Conservation (phyloP, 2,888 invertebrate genomes). For the Drosophila phalerata region DNA sequence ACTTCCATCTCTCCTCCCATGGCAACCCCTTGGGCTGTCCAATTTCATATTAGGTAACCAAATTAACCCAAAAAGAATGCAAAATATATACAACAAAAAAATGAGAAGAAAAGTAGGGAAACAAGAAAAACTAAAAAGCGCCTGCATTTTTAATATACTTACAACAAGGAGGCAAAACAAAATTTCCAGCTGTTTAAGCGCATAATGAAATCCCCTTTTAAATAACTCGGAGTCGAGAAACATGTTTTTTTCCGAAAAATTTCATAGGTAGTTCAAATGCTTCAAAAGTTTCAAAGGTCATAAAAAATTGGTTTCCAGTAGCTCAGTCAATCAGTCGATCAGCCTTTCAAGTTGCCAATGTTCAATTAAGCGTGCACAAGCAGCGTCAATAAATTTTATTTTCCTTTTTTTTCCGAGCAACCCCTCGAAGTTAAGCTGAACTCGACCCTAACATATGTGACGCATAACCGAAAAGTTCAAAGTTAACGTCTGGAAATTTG, state of each 20-base stretch:
- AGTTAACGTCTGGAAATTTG: constrained; percentile 53
- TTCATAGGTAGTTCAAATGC: constrained; percentile 19
- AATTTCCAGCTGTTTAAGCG: constrained; percentile 74
- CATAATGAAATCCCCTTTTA: constrained; percentile 69
- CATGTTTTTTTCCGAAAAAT: not conserved
- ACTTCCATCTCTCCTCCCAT: not conserved
- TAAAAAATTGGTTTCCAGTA: constrained; percentile 49
- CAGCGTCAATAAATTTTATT: constrained; percentile 73
- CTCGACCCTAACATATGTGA: constrained; percentile 62
- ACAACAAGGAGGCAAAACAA: constrained; percentile 31
- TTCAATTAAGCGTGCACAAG: constrained; percentile 76
- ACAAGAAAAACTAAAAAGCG: constrained; percentile 45
- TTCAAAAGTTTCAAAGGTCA: constrained; percentile 56
- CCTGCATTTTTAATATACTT: constrained; percentile 67
- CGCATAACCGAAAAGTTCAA: constrained; percentile 63
- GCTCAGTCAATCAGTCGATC: constrained; percentile 70
- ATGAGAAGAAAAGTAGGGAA: constrained; percentile 14
- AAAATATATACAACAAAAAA: constrained; percentile 16
- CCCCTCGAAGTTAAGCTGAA: constrained; percentile 39
- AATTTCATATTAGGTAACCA: constrained; percentile 57
- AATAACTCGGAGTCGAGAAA: constrained; percentile 60
- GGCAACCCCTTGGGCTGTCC: constrained; percentile 40
- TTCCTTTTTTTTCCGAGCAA: constrained; percentile 28
- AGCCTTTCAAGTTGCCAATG: constrained; percentile 76
- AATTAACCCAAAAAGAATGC: constrained; percentile 51